Percentiles rank a stretch among this genome's conserved stretches.
Conservation (phyloP, 2,797 vertebrate genomes). For the Bradypodion ventrale region DNA sequence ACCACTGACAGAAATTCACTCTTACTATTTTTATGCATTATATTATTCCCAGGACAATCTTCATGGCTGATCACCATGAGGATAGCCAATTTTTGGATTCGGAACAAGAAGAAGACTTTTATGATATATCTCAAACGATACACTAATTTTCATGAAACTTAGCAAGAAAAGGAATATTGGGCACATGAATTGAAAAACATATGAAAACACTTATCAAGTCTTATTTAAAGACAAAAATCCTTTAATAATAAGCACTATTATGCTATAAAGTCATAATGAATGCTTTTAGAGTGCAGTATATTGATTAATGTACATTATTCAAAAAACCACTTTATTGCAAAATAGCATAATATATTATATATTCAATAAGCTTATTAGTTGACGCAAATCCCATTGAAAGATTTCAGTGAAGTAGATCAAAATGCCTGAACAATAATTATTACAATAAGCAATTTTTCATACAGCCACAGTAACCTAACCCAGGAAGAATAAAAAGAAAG, state of each 20-base stretch:
- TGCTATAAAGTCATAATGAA: constrained; percentile 64
- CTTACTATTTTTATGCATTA: too few relatives aligned
- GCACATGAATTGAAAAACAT: background rate
- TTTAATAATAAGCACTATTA: constrained; percentile 66
- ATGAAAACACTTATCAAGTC: background rate
- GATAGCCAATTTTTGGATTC: too few relatives aligned
- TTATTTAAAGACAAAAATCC: constrained; percentile 59
- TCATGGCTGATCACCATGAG: too few relatives aligned
- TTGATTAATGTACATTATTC: constrained; percentile 59
- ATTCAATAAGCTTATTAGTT: constrained; percentile 48
- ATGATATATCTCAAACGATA: background rate
- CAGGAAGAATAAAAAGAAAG: constrained; percentile 21
- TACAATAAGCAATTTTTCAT: constrained; percentile 22
- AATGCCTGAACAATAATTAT: constrained; percentile 54
- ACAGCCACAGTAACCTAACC: constrained; percentile 41
- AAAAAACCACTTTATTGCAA: constrained; percentile 61
- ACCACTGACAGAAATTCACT: too few relatives aligned
- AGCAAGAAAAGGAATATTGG: background rate
- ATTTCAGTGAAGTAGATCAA: constrained; percentile 49
- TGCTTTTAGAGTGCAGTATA: constrained; percentile 59
- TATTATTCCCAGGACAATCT: too few relatives aligned
- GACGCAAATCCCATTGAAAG: constrained; percentile 51
- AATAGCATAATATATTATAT: constrained; percentile 28
- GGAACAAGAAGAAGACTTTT: too few relatives aligned
- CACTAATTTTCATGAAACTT: background rate